phyloP scores from a whole-genome alignment of 2,888 invertebrate species.

The Clitarchus hookeri region DNA sequence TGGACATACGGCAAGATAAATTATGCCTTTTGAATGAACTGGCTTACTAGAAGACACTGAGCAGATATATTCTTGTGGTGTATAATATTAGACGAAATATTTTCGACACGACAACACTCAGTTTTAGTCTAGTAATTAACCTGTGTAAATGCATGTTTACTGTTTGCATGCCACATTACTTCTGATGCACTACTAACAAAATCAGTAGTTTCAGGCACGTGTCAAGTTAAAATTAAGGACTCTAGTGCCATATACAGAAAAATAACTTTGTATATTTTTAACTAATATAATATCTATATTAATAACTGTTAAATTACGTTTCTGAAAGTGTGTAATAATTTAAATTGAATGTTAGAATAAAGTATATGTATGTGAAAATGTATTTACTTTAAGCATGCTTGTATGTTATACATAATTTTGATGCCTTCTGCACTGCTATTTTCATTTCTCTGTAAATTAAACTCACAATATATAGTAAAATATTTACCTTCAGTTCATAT shows the following conservation, averaged over 20 bases:
- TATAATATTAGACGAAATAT: neutral
- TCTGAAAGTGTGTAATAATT: neutral
- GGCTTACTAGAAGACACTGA: no score
- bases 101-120: neutral
- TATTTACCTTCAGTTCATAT: no score
- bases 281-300: neutral
- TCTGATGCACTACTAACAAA: neutral
- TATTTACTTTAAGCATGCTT: neutral
- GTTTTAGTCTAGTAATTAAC: neutral
- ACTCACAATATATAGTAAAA: no score
- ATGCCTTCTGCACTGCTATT: no score
- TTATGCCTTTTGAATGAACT: no score
- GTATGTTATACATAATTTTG: neutral
- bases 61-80: no score
- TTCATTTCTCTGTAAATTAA: no score
- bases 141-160: neutral
- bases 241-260: neutral
- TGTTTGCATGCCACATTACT: neutral
- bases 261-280: neutral
- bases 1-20: no score
- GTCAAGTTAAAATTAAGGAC: neutral
- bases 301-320: neutral
- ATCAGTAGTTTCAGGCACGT: neutral
- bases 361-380: neutral
- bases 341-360: neutral